Base-by-base conservation (phyloP, 2,888 invertebrate species). In the Amphipoea lucens region DNA sequence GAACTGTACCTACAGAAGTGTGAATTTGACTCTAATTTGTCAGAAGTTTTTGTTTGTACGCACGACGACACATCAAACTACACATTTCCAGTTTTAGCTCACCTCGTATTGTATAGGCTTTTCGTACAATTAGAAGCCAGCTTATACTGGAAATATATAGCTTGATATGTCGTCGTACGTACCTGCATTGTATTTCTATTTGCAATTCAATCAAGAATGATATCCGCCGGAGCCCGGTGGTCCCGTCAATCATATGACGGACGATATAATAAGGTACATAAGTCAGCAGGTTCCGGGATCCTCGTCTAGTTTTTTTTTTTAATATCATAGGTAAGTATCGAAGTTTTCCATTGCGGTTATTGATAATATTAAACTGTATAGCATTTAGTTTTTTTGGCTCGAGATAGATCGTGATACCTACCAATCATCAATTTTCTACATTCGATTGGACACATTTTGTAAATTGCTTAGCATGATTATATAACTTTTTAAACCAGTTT, bases 241-340 rank as follows among this genome's bases (percentile, higher is more conserved):
- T 62, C 36, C 67, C 12, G 66, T 77, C 73, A 76, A 71, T 78
- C 45, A 74, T 57, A 75, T 66, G 45, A 70, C 54, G 17, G 67
- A 67, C 12, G 12, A 73, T 40, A 48, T 66, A 84, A 45, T 40
- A 72, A 7, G 0, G 12, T 45, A 45, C 6, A 36, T 36, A 63
- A 36, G 36, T 82, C 2, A 29, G 14, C n/a, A 69, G 23, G 83
- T 72, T 85, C 62, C 84, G 72, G 82, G 82, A 78, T 82, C 68
- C 45, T 77, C 36, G 57, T 66, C 54, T 9, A 0, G 20, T 63
- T 80, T 76, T 81, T 82, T 82, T 51, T 54, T 20, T 2, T 11
- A 36, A 40, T 70, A 29, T 79, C n/a, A 20, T 23, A 62, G 57
- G 29, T 51, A 60, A 29, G 0, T 67, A 23, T 78, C 40, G 40